Base-by-base conservation (phyloP, 2,888 invertebrate species). In the Geotrupes spiniger region DNA sequence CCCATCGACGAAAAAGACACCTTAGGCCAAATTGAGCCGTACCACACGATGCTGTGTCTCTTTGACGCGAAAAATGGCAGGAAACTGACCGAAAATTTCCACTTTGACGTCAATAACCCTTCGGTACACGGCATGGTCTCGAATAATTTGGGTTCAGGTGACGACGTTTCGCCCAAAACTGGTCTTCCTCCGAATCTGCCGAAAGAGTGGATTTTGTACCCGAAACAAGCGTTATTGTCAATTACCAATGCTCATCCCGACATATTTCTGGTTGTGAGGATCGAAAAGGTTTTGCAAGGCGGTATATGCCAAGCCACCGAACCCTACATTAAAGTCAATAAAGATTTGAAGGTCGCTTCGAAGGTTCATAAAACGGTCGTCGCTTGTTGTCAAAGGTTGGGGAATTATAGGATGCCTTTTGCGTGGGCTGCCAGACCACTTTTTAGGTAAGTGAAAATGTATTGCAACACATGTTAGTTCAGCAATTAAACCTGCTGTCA, bases 351-450 rank as follows among this genome's bases (percentile, higher is more conserved):
- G 56, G 74, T 87, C 42, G 89, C 87, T 1, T 76, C 86, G 29
- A 92, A 93, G 74, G 82, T 91, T 10, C 85, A 92, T 67, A 89
- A 87, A 72, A 82, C 84, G 53, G 87, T 89, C 55, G 85, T 85
- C 64, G 80, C 84, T 31, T 87, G 88, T 71, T 85, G 89, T 62
- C 85, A 87, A 71, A 81, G 92, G 63, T 82, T 95, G 54, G 92
- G 93, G 2, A 86, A 86, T 62, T 94, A 93, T 69, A 81, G 92
- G 54, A 96, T 95, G 92, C 95, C 96, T 1, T 94, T 97, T 72
- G 95, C 91, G n/a, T 97, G 96, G 96, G 85, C 93, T 12, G 94
- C 93, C 1, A 85, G 90, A 59, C 92, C 93, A 17, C 74, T 96
- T 43, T 93, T 92, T 74, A 79, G 79, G 70, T 70, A 54, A 62